Conservation (phyloP, 2,797 vertebrate species). For the Spinus olivaceus region DNA sequence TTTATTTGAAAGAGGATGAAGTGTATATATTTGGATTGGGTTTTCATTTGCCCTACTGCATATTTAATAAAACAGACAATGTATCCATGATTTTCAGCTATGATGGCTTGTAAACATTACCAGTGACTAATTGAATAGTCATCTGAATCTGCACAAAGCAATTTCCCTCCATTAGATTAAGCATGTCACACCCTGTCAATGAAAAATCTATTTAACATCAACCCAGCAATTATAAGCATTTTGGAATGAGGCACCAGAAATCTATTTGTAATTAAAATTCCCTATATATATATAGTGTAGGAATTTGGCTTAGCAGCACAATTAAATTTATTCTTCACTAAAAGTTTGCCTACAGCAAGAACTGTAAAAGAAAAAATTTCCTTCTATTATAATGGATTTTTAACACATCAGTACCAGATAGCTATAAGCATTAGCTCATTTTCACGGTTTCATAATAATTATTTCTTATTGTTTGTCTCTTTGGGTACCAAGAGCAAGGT, state of each 20-base stretch:
- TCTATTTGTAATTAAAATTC: not conserved
- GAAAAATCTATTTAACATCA: constrained; percentile 37
- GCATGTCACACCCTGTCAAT: constrained; percentile 22
- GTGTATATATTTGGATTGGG: not conserved
- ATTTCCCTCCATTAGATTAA: constrained; percentile 45
- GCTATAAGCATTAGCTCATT: not conserved
- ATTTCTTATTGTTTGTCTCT: not conserved
- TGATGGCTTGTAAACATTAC: constrained; percentile 26
- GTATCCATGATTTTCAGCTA: constrained; percentile 23
- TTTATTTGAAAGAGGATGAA: constrained; percentile 17
- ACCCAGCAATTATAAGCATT: constrained; percentile 14
- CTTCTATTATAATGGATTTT: constrained; percentile 2
- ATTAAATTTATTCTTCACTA: not conserved
- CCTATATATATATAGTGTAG: not conserved
- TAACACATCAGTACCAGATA: not conserved
- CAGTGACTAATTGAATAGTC: constrained; percentile 14
- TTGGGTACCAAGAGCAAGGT: not conserved
- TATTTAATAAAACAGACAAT: constrained; percentile 44
- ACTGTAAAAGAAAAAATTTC: not conserved
- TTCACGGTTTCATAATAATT: not conserved
- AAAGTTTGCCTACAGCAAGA: not conserved
- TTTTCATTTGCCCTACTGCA: constrained; percentile 13
- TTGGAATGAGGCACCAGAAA: not conserved
- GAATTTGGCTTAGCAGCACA: not conserved
- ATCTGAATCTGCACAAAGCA: constrained; percentile 21